Conservation (phyloP, 1,140 invertebrate species). For the Hesperophylax magnus region DNA sequence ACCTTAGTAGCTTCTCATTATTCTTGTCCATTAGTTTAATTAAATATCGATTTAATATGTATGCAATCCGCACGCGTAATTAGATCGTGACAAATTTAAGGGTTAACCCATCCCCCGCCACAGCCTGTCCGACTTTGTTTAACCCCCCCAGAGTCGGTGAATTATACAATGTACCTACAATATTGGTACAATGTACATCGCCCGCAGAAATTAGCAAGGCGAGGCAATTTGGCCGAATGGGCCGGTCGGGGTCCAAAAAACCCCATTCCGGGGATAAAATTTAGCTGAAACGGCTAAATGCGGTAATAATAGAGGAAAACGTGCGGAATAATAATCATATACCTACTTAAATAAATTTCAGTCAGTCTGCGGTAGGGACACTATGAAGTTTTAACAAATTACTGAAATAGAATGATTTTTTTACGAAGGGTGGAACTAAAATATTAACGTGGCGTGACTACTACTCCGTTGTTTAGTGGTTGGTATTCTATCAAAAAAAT, state of each 20-base stretch:
- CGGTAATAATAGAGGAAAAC: slow-evolving; percentile 29
- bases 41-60: not conserved
- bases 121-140: not conserved
- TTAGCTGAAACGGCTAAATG: slow-evolving; percentile 33
- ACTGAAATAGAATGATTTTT: too few relatives aligned
- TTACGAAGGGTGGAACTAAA: too few relatives aligned
- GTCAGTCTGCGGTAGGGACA: not conserved
- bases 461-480: too few relatives aligned
- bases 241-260: slow-evolving; percentile 17
- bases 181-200: slow-evolving; percentile 16
- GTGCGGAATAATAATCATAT: slow-evolving; percentile 32
- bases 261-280: slow-evolving; percentile 30
- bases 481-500: too few relatives aligned
- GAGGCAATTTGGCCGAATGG: slow-evolving; percentile 45
- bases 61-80: slow-evolving; percentile 20
- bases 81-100: slow-evolving; percentile 12
- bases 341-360: slow-evolving; percentile 1
- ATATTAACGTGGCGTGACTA: too few relatives aligned
- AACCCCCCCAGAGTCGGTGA: not conserved
- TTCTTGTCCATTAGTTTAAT: too few relatives aligned
- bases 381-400: too few relatives aligned
- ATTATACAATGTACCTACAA: not conserved
- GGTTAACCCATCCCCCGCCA: not conserved
- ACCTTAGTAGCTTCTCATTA: too few relatives aligned
- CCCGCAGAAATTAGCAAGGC: slow-evolving; percentile 47